Evolutionary conservation across 2,888 invertebrate genomes (phyloP).

Genomic region (Cyaniris semiargus): DNA sequence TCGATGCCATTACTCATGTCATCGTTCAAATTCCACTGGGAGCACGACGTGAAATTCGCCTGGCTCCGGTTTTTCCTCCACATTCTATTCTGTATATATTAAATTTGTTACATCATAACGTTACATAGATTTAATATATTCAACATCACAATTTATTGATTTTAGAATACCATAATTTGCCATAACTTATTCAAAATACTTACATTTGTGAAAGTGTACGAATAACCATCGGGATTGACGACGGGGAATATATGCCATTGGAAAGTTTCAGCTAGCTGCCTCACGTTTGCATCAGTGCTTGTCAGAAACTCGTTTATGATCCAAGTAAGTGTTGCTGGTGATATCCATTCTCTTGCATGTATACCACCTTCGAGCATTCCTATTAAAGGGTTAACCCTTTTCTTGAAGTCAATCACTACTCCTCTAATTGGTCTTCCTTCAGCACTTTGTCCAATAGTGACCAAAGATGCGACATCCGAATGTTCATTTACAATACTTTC

Average conservation of each 20-base stretch:
- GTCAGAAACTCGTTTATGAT: constrained; percentile 85
- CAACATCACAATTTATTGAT: neutral
- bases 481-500: constrained; percentile 67
- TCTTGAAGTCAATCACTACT: constrained; percentile 63
- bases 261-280: constrained; percentile 80
- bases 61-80: constrained; percentile 84
- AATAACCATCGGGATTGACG: constrained; percentile 87
- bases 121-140: neutral
- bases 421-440: constrained; percentile 71
- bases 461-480: constrained; percentile 65
- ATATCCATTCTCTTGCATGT: constrained; percentile 89
- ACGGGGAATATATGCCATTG: constrained; percentile 90
- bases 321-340: constrained; percentile 83
- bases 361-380: constrained; percentile 76
- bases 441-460: constrained; percentile 63
- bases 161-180: neutral
- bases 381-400: constrained; percentile 44
- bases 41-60: constrained; percentile 50
- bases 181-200: constrained; percentile 46
- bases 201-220: constrained; percentile 82
- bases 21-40: constrained; percentile 45
- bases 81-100: constrained; percentile 82
- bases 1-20: constrained; percentile 70
- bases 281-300: constrained; percentile 73
- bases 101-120: neutral